Conservation (phyloP, 92 coral and sea anemone genomes). For the Montipora capitata region DNA sequence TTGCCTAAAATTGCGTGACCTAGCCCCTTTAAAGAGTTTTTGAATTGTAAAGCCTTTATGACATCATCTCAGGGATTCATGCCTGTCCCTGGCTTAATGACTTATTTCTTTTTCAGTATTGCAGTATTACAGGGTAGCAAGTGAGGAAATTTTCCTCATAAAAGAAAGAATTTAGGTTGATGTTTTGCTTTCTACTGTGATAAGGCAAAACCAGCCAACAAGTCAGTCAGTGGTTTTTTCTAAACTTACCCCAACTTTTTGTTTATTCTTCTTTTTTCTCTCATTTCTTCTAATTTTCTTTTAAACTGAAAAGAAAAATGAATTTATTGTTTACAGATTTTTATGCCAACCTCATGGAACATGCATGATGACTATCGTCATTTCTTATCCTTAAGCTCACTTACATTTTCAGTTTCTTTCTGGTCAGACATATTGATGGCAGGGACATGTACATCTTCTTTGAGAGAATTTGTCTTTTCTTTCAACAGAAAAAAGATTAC, state of each 20-base stretch:
- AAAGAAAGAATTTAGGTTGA: background rate
- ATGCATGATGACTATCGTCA: background rate
- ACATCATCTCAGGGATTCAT: no score
- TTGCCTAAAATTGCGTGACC: no score
- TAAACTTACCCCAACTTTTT: conserved; percentile 87
- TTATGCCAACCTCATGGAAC: no score
- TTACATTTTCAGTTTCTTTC: conserved; percentile 87
- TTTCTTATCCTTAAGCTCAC: background rate
- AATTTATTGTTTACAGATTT: background rate
- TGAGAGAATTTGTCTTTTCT: conserved; percentile 59
- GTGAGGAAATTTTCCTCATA: background rate
- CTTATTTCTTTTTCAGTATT: no score
- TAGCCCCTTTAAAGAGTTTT: no score
- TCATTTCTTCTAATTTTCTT: conserved; percentile 93
- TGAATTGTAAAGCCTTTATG: no score
- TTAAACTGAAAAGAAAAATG: conserved; percentile 67
- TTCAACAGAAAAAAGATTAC: background rate
- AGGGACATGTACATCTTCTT: conserved; percentile 92
- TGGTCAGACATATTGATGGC: conserved; percentile 82
- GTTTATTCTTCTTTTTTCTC: conserved; percentile 90
- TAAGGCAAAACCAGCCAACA: no score
- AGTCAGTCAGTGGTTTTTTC: background rate
- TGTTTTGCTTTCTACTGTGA: no score
- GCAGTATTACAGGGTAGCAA: no score
- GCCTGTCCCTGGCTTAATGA: no score